A percentile compares a stretch with the other conserved stretches of the same genome.
Conservation (phyloP, 2,113 vertebrate species). For the Rana temporaria region DNA sequence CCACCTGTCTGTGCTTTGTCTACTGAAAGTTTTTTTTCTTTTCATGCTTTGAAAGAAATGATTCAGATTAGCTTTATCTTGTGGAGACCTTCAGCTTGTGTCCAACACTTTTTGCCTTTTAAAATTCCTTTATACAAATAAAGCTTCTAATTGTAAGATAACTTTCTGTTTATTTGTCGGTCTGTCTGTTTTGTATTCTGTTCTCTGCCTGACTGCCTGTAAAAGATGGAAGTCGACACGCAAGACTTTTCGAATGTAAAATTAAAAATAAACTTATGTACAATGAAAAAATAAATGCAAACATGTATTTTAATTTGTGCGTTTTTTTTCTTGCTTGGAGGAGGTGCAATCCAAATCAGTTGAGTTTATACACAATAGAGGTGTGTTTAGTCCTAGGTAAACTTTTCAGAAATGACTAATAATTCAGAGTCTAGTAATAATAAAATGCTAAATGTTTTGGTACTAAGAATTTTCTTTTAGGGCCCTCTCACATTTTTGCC, state of each 20-base stretch:
- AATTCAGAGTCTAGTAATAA: no score
- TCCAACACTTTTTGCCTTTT: constrained; percentile 49
- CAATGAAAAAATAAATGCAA: constrained; percentile 63
- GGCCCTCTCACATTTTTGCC: no score
- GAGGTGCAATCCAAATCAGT: no score
- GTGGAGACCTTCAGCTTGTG: constrained; percentile 48
- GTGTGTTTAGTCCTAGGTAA: no score
- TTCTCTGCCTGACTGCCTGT: constrained; percentile 54
- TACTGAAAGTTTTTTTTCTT: constrained; percentile 5
- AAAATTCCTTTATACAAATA: constrained; percentile 53
- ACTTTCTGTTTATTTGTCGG: constrained; percentile 16
- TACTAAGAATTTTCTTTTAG: no score
- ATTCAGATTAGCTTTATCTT: constrained; percentile 41
- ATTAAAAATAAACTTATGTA: not conserved
- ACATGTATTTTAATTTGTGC: constrained; percentile 58
- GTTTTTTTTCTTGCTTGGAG: not conserved
- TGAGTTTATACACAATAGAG: no score
- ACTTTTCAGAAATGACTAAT: no score
- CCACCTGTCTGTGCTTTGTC: constrained; percentile 44
- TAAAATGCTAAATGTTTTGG: no score
- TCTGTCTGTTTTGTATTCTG: constrained; percentile 32
- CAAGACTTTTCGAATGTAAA: constrained; percentile 39
- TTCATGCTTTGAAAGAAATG: constrained; percentile 25
- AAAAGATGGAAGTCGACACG: constrained; percentile 40
- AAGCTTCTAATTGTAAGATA: constrained; percentile 47